Base-by-base conservation (phyloP, 1,140 invertebrate species). In the Pantala flavescens region DNA sequence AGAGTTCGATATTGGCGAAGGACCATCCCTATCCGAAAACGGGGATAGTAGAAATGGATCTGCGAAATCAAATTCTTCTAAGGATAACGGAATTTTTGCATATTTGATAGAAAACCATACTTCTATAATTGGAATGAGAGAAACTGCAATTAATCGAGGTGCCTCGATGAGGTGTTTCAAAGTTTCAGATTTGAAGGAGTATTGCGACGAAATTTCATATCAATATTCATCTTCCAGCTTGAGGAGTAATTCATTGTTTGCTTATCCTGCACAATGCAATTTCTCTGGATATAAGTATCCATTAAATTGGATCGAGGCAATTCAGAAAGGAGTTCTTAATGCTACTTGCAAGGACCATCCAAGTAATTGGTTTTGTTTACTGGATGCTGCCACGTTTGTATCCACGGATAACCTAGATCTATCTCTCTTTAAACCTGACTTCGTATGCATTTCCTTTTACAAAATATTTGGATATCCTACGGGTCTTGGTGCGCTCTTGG, bases 381-480 rank as follows among this genome's bases (percentile, higher is more conserved):
- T 98, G 43, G 97, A 98, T 87, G 93, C 94, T 3, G 95, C 96
- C 0, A 84, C 88, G 70, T 94, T 87, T 84, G 90, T 90, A 2
- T 87, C 90, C n/a, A 94, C 93, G 42, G 94, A 88, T 82, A 83
- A 83, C 23, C 83, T 98, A 71, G 89, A 98, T 85, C 84, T 98
- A 70, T 85, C 86, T 0, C 75, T 79, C 16, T 85, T 84, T 70
- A 88, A 91, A 77, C 92, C 95, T 23, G 95, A 98, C 83, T 98
- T 98, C 86, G 88, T 98, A 0, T 89, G 88, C 72, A 49, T 98
- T 7, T 98, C 97, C 0, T 98, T 98, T 85, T 98, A 98, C 84
- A 99, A 99, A 87, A 94, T 99, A 79, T 98, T 99, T 86, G 97
- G 97, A 5, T 98, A 92, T 84, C 97, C 97, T 9, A 98, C 96